Conservation (phyloP, 2,797 vertebrate genomes). For the Pteronotus mesoamericanus region DNA sequence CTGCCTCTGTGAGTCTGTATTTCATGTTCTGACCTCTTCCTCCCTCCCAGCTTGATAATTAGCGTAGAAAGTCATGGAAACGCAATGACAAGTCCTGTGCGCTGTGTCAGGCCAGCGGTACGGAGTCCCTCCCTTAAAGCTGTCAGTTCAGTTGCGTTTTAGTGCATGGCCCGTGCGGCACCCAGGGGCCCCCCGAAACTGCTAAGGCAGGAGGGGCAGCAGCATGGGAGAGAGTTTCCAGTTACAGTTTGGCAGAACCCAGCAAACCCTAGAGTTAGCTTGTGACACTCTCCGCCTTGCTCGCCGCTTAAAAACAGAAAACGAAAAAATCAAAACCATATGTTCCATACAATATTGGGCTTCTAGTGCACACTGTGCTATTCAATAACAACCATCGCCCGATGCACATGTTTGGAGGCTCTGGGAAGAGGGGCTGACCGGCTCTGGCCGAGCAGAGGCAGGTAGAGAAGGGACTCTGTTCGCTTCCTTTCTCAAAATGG, state of each 20-base stretch:
- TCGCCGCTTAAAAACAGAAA: conserved; percentile 25
- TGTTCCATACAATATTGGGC: neutral
- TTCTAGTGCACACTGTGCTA: neutral
- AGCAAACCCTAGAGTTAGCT: neutral
- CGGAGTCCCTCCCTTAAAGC: neutral
- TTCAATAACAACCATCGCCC: neutral
- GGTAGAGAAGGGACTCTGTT: neutral
- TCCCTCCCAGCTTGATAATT: neutral
- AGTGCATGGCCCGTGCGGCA: neutral
- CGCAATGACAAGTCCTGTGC: accelerated
- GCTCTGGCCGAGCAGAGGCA: neutral
- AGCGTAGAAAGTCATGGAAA: neutral
- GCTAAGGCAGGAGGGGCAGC: neutral
- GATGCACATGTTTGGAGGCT: neutral
- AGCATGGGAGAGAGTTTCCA: neutral
- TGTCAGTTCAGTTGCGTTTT: neutral
- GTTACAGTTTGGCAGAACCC: neutral
- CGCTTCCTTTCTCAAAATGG: conserved; percentile 6
- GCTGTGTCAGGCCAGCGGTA: neutral
- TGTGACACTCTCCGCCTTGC: conserved; percentile 27
- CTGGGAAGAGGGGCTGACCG: neutral
- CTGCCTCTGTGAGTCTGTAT: neutral
- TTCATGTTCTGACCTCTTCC: neutral
- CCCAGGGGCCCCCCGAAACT: accelerated
- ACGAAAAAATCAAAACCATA: conserved; percentile 49